phyloP scores from a whole-genome alignment of 2,888 invertebrate species.

The Drosophila demipolita region DNA sequence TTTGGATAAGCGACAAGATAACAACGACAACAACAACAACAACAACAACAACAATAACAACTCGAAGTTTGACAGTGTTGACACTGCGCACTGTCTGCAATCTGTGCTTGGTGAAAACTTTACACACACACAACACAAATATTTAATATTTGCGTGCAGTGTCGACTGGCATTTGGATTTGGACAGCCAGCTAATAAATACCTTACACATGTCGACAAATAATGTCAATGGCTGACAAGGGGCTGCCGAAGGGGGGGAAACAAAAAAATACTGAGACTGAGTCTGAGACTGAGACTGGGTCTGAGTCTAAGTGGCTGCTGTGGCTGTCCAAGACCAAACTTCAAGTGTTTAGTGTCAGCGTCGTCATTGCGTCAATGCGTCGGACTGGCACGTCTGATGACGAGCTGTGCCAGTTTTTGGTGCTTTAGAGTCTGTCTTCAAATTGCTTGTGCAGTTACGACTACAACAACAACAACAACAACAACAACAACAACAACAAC shows the following conservation, averaged over 20 bases:
- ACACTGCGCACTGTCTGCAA: conserved; percentile 51
- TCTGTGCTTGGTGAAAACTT: conserved; percentile 66
- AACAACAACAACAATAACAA: neutral
- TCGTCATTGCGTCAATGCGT: conserved; percentile 55
- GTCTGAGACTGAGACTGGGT: neutral
- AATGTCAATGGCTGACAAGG: conserved; percentile 68
- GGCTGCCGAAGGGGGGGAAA: neutral
- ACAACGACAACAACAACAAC: neutral
- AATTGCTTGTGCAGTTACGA: conserved; percentile 46
- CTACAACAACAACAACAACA: neutral
- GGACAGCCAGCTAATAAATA: conserved; percentile 76
- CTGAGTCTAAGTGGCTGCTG: neutral
- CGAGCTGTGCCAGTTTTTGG: conserved; percentile 69
- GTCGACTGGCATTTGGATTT: conserved; percentile 69
- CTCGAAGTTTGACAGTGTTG: conserved; percentile 48
- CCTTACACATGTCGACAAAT: conserved; percentile 78
- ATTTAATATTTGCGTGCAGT: conserved; percentile 73
- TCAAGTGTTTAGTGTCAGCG: conserved; percentile 46
- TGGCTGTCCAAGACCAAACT: conserved; percentile 46
- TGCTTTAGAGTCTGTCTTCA: conserved; percentile 26
- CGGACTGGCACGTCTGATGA: conserved; percentile 53
- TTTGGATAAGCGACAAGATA: conserved; percentile 47
- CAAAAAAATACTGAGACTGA: conserved; percentile 32
- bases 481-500: conserved; percentile 22
- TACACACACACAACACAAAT: conserved; percentile 64